Conservation (phyloP, 2,888 invertebrate species). For the Pseudoips prasinana region DNA sequence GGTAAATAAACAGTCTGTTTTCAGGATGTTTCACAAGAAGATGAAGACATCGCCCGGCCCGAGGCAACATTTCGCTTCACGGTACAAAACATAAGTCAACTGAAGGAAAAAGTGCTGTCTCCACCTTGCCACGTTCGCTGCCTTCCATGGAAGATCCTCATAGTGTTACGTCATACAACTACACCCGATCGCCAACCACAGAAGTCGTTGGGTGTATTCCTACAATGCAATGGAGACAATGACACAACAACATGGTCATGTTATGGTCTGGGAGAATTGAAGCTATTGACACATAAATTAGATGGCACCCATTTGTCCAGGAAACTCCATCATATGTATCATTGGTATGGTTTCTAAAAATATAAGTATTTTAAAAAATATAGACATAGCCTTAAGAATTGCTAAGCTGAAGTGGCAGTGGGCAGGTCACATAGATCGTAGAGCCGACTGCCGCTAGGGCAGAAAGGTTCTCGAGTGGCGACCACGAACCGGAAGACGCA, state of each 20-base stretch:
- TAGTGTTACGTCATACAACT: conserved; percentile 90
- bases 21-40: conserved; percentile 79
- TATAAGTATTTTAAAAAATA: no score
- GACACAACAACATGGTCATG: conserved; percentile 99
- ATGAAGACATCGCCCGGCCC: conserved; percentile 91
- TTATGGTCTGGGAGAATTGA: conserved; percentile 95
- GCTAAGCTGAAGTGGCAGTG: no score
- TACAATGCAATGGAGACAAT: conserved; percentile 98
- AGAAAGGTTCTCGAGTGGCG: no score
- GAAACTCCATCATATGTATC: conserved; percentile 97
- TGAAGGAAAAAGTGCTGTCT: conserved; percentile 92
- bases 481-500: no score
- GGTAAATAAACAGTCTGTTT: neutral
- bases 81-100: conserved; percentile 92
- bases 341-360: conserved; percentile 88
- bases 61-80: conserved; percentile 96
- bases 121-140: conserved; percentile 96
- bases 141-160: conserved; percentile 99
- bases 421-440: neutral
- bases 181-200: conserved; percentile 88
- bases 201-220: conserved; percentile 89
- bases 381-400: no score
- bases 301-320: conserved; percentile 90
- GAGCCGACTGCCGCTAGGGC: no score
- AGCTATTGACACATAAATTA: conserved; percentile 92